Evolutionary conservation across 1,140 invertebrate genomes (phyloP).

Genomic region (Drosophila parvula): DNA sequence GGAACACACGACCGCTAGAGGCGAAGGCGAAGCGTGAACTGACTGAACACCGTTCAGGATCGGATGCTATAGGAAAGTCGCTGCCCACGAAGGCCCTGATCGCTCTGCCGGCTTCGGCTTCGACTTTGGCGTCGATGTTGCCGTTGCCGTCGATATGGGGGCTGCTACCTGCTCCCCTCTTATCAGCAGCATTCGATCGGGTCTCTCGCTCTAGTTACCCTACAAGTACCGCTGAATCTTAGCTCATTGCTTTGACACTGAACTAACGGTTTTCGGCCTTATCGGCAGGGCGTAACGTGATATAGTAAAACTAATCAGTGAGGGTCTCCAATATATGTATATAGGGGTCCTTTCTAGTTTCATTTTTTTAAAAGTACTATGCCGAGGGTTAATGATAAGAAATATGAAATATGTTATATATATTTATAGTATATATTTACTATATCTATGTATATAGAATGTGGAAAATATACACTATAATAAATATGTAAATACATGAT

Average conservation of each 20-base stretch:
- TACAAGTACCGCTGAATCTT: slow-evolving; percentile 5
- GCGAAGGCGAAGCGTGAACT: slow-evolving; percentile 74
- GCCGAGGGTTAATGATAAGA: neutral
- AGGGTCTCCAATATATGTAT: slow-evolving; percentile 6
- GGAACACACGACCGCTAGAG: slow-evolving; percentile 64
- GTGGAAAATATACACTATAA: neutral
- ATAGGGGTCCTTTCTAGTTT: neutral
- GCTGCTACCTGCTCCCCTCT: slow-evolving; percentile 43
- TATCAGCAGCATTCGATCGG: slow-evolving; percentile 54
- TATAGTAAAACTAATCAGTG: slow-evolving; percentile 12
- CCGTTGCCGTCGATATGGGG: slow-evolving; percentile 14
- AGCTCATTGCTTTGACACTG: slow-evolving; percentile 21
- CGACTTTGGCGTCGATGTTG: slow-evolving; percentile 12
- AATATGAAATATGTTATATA: too few relatives aligned
- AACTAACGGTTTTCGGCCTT: slow-evolving; percentile 16
- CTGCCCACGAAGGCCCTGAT: slow-evolving; percentile 7
- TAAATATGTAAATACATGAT: neutral
- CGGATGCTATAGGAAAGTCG: slow-evolving; percentile 65
- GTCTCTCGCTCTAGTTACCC: slow-evolving; percentile 19
- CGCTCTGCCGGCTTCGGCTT: slow-evolving; percentile 24
- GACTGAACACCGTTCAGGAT: slow-evolving; percentile 70
- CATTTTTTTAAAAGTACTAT: too few relatives aligned
- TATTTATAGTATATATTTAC: too few relatives aligned
- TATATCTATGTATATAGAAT: too few relatives aligned
- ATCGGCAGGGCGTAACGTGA: slow-evolving; percentile 25